phyloP scores from a whole-genome alignment of 2,888 invertebrate genomes.

The Mythimna vitellina region DNA sequence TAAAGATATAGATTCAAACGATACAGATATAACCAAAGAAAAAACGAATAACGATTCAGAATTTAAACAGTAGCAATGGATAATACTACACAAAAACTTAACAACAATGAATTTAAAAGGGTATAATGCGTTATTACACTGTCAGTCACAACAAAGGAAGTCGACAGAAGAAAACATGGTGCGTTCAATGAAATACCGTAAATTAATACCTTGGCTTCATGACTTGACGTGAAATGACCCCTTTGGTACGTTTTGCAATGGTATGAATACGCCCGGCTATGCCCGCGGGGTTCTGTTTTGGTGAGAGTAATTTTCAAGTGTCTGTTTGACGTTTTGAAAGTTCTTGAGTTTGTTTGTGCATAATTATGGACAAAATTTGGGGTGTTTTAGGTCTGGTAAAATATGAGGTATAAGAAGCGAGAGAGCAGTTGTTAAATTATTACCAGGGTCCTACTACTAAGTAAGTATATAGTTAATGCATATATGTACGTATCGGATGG shows the following conservation, averaged over 20 bases:
- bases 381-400: background rate
- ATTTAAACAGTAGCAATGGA: slow-evolving; percentile 56
- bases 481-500: too few relatives aligned
- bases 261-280: slow-evolving; percentile 49
- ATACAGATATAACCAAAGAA: too few relatives aligned
- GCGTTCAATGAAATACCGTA: slow-evolving; percentile 67
- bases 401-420: background rate
- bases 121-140: slow-evolving; percentile 58
- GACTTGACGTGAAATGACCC: slow-evolving; percentile 68
- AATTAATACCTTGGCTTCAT: slow-evolving; percentile 74
- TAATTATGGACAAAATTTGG: slow-evolving; percentile 27
- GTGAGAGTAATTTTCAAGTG: slow-evolving; percentile 50
- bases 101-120: slow-evolving; percentile 55
- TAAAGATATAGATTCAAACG: slow-evolving; percentile 17
- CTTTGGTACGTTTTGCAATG: slow-evolving; percentile 54
- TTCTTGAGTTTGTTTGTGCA: slow-evolving; percentile 21
- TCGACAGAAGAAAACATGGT: slow-evolving; percentile 53
- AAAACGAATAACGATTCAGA: slow-evolving; percentile 39
- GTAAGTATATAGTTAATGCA: too few relatives aligned
- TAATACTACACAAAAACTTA: slow-evolving; percentile 52
- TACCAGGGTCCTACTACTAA: too few relatives aligned
- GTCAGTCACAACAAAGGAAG: slow-evolving; percentile 59
- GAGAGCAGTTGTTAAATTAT: background rate
- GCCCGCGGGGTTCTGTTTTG: slow-evolving; percentile 51
- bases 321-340: slow-evolving; percentile 49